Conservation (phyloP, 2,888 invertebrate species). For the Scelioninae gen. 2 region DNA sequence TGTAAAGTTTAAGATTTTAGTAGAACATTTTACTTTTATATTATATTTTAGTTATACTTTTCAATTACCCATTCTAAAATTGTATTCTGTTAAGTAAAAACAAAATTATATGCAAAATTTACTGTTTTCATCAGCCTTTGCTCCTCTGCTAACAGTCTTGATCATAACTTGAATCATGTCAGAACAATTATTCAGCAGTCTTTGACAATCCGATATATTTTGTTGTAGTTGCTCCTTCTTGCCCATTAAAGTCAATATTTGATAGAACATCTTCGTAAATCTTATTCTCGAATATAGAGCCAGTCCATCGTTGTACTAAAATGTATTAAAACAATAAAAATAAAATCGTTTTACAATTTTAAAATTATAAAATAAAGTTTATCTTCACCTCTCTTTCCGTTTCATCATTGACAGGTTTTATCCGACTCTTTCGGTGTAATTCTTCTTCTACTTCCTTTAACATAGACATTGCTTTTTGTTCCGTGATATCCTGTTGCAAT, state of each 20-base stretch:
- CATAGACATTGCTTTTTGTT: slow-evolving; percentile 87
- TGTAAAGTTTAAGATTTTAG: too few relatives aligned
- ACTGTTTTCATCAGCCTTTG: slow-evolving; percentile 82
- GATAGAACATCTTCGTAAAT: slow-evolving; percentile 91
- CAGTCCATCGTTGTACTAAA: slow-evolving; percentile 78
- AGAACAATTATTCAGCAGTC: slow-evolving; percentile 86
- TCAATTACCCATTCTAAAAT: too few relatives aligned
- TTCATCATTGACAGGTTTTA: slow-evolving; percentile 76
- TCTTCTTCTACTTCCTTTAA: slow-evolving; percentile 95
- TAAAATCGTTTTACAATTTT: not conserved
- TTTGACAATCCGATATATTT: slow-evolving; percentile 86
- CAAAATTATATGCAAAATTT: too few relatives aligned
- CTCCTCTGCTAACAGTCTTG: slow-evolving; percentile 84
- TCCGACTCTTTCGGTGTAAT: slow-evolving; percentile 82
- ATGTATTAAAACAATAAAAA: slow-evolving; percentile 7
- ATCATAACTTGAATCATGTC: slow-evolving; percentile 90
- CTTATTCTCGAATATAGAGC: slow-evolving; percentile 88
- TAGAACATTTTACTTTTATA: too few relatives aligned
- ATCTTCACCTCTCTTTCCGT: slow-evolving; percentile 74
- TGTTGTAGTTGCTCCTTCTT: slow-evolving; percentile 81
- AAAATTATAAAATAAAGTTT: not conserved
- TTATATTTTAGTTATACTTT: too few relatives aligned
- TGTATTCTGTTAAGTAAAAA: too few relatives aligned
- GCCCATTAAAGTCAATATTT: slow-evolving; percentile 83
- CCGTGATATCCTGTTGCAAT: slow-evolving; percentile 87